Base-by-base conservation (phyloP, 2,113 vertebrate genomes). In the Rhipidura dahli region DNA sequence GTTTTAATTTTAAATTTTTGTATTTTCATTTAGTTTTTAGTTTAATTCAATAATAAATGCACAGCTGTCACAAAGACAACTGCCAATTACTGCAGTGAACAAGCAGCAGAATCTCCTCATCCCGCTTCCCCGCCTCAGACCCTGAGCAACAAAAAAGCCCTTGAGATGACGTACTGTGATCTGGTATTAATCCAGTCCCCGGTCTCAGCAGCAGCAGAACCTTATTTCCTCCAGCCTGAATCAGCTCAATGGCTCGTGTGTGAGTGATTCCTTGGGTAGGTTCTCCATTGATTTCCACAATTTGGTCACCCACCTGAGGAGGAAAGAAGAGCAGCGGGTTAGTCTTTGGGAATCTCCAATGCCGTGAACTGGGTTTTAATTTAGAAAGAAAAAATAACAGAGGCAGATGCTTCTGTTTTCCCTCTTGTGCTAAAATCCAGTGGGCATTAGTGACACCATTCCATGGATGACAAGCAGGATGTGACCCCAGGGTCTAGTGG, bases 201-300 rank as follows among this genome's bases (percentile, higher is more conserved):
- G 99, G 98, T 90, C 99, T 98, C 69, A 99, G 96, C 78, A 99
- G 98, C 76, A 99, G 98, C 44, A 99, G 94, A n/a, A 99, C 99
- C 97, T 98, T 99, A 37, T 97, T 99, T 80, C 99, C 99, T 35
- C 99, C 99, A 7, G 99, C 99, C 95, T 99, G 99, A 94, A 99
- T 99, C 94, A 99, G 98, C 96, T 99, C 99, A 11, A 99, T 99
- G 8, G 99, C 99, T 77, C 99, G 98, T 1, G 99, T 99, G 94
- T 99, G 99, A 39, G 99, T 99, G 97, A 99, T 99, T 91, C 99
- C 99, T 96, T 99, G 99, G 2, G 99, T 99, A 72, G 99, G 99
- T 80, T 99, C 99, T 28, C 99, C 99, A 12, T 99, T 99, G 93
- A 99, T 99, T 97, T 99, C 99, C 87, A 99, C 99, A 11, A 99